These are phyloP conservation scores for Manacus vitellinus DNA, from an alignment of 2,113 vertebrate genomes.

Conservation along the genomic window DNA sequence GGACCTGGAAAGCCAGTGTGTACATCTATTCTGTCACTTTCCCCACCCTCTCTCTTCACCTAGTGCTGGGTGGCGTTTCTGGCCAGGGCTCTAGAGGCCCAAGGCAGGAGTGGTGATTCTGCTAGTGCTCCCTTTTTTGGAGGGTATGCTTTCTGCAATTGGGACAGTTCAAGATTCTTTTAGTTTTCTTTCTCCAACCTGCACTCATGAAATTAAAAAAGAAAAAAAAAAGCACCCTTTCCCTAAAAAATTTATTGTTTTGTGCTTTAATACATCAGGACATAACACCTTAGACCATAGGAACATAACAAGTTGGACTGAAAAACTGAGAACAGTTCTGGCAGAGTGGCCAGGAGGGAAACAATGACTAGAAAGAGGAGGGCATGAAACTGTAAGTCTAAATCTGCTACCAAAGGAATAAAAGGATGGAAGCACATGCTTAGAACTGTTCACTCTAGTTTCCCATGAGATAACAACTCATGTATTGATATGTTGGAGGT, in stretches of 20 bases:
- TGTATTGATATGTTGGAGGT: background rate
- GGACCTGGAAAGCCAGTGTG: background rate
- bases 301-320: background rate
- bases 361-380: background rate
- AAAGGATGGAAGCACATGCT: background rate
- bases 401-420: background rate
- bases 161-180: background rate
- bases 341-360: background rate
- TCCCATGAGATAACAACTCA: background rate
- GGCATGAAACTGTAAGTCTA: background rate
- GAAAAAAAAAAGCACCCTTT: background rate
- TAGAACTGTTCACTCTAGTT: background rate
- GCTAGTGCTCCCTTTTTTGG: background rate
- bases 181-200: background rate
- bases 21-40: background rate
- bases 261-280: background rate
- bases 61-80: background rate
- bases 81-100: too few relatives aligned
- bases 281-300: background rate
- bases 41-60: background rate
- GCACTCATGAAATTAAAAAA: background rate
- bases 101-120: background rate
- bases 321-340: background rate
- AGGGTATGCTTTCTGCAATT: background rate
- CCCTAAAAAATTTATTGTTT: background rate